phyloP scores from a whole-genome alignment of 2,113 vertebrate species.

The Eidolon helvum region DNA sequence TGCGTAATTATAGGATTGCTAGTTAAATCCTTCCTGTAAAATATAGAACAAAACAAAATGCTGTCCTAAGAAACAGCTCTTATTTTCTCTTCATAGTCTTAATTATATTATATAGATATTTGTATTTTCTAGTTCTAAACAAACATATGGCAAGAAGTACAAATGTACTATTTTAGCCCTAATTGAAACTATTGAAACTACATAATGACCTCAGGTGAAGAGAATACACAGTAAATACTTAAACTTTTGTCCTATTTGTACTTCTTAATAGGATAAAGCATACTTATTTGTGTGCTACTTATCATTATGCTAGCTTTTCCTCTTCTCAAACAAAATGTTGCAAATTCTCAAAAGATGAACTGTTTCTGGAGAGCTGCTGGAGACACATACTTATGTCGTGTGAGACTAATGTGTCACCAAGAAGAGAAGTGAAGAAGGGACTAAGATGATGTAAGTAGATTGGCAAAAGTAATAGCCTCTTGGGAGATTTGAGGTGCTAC shows the following conservation, averaged over 20 bases:
- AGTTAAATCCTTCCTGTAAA: slow-evolving; percentile 1
- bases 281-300: neutral
- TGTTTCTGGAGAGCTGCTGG: neutral
- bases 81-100: neutral
- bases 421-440: neutral
- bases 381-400: neutral
- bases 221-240: neutral
- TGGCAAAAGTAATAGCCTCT: neutral
- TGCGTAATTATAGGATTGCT: neutral
- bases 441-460: fast-evolving
- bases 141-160: neutral
- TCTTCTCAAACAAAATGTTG: neutral
- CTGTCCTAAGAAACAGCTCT: neutral
- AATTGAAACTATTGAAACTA: neutral
- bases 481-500: neutral
- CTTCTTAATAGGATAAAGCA: neutral
- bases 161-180: neutral
- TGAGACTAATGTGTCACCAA: neutral
- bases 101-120: neutral
- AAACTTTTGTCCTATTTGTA: neutral
- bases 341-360: neutral
- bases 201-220: neutral
- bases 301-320: neutral
- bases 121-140: neutral
- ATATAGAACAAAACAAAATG: neutral